These are phyloP conservation scores for Saxicola maurus DNA, from an alignment of 2,797 vertebrate genomes.

Conservation along the genomic window DNA sequence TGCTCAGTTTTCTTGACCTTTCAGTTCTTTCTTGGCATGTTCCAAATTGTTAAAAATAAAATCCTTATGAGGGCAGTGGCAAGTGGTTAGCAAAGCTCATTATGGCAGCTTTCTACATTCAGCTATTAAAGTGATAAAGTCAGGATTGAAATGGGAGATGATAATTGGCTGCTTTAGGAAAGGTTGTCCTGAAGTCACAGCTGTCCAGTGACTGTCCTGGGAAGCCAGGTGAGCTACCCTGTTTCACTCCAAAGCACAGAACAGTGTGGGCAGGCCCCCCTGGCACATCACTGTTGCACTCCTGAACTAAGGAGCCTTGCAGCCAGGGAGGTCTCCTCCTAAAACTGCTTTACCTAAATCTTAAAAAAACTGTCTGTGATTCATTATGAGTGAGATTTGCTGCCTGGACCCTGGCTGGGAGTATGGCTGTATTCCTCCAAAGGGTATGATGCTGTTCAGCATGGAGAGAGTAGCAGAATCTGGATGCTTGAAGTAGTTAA, in stretches of 20 bases:
- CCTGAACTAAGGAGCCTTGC: background rate
- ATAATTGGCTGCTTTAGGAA: background rate
- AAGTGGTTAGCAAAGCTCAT: background rate
- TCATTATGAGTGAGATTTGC: background rate
- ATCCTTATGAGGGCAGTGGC: constrained; percentile 47
- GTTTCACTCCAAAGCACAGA: background rate
- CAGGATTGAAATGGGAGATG: background rate
- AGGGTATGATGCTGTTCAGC: background rate
- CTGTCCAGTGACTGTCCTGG: background rate
- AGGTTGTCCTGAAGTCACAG: background rate
- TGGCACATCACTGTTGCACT: background rate
- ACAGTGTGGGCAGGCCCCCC: fast-evolving
- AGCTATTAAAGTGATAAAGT: background rate
- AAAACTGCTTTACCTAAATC: background rate
- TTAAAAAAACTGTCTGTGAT: background rate
- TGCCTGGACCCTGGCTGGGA: background rate
- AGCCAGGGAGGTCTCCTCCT: background rate
- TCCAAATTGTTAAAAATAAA: constrained; percentile 59
- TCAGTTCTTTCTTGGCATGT: constrained; percentile 43
- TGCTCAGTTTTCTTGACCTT: constrained; percentile 53
- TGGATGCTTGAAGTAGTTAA: background rate
- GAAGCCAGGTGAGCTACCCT: background rate
- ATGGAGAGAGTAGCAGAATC: background rate
- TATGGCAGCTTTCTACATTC: background rate
- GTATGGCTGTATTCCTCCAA: background rate